Conservation (phyloP, 2,113 vertebrate genomes). For the Rattus rattus region DNA sequence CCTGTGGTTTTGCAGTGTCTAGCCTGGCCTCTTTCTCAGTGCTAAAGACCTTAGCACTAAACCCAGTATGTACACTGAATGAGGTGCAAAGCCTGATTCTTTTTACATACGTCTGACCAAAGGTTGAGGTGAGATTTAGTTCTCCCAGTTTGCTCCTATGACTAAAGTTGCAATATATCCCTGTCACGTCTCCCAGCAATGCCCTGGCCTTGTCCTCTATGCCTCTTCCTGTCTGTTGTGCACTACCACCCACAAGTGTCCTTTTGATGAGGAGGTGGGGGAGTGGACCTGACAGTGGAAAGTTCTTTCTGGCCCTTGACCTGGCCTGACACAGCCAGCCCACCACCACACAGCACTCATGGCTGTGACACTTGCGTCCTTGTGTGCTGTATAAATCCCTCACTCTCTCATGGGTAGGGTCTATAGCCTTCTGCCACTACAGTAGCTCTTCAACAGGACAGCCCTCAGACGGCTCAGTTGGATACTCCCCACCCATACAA, state of each 20-base stretch:
- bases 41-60: not conserved
- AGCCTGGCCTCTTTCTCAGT: not conserved
- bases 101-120: not conserved
- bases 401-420: accelerated
- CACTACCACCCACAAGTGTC: not conserved
- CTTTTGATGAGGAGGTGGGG: not conserved
- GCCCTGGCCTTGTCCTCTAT: not conserved
- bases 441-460: accelerated
- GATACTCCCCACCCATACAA: not conserved
- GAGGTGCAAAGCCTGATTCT: not conserved
- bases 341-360: accelerated
- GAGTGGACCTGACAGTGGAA: not conserved
- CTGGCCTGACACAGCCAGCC: accelerated
- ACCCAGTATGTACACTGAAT: not conserved
- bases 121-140: not conserved
- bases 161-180: not conserved
- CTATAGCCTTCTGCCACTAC: too few relatives aligned
- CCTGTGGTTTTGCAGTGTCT: not conserved
- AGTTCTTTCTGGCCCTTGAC: not conserved
- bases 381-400: not conserved
- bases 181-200: not conserved
- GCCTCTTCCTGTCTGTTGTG: not conserved
- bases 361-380: not conserved
- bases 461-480: not conserved
- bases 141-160: not conserved